These are phyloP conservation scores for Psix sp. DNA, from an alignment of 1,140 invertebrate genomes.

Conservation along the genomic window DNA sequence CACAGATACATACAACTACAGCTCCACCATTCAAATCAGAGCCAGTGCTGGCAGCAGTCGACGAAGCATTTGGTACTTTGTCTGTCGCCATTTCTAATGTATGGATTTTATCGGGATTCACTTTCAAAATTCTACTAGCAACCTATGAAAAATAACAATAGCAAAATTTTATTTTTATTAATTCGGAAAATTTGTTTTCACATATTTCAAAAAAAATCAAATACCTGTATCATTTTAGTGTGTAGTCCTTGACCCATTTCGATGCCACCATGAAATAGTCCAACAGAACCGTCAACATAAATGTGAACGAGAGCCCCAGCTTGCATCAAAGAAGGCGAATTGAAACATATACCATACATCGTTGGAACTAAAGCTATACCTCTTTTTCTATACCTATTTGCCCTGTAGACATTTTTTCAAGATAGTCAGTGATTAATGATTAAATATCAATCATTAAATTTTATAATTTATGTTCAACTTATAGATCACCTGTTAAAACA, in stretches of 20 bases:
- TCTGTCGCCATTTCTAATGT: slow-evolving; percentile 93
- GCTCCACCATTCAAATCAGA: slow-evolving; percentile 98
- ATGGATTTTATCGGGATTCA: slow-evolving; percentile 88
- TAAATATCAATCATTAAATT: slow-evolving; percentile 30
- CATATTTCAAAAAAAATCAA: neutral
- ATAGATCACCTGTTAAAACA: slow-evolving; percentile 83
- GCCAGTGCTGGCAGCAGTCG: slow-evolving; percentile 93
- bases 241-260: slow-evolving; percentile 98
- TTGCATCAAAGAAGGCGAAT: slow-evolving; percentile 89
- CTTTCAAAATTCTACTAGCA: slow-evolving; percentile 84
- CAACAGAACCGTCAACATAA: slow-evolving; percentile 93
- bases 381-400: slow-evolving; percentile 90
- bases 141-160: slow-evolving; percentile 73
- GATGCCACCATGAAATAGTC: slow-evolving; percentile 91
- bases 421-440: too few species aligned
- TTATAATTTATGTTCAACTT: neutral
- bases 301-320: slow-evolving; percentile 92
- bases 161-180: too few species aligned
- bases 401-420: too few species aligned
- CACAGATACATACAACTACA: slow-evolving; percentile 87
- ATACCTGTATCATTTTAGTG: slow-evolving; percentile 94
- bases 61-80: slow-evolving; percentile 94
- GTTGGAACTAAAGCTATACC: slow-evolving; percentile 91
- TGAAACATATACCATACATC: slow-evolving; percentile 93
- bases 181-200: too few species aligned